Percentiles rank a stretch among this genome's conserved stretches.
These are phyloP conservation scores for Babyrousa celebensis DNA, from an alignment of 2,797 vertebrate genomes.

Conservation along the genomic window DNA sequence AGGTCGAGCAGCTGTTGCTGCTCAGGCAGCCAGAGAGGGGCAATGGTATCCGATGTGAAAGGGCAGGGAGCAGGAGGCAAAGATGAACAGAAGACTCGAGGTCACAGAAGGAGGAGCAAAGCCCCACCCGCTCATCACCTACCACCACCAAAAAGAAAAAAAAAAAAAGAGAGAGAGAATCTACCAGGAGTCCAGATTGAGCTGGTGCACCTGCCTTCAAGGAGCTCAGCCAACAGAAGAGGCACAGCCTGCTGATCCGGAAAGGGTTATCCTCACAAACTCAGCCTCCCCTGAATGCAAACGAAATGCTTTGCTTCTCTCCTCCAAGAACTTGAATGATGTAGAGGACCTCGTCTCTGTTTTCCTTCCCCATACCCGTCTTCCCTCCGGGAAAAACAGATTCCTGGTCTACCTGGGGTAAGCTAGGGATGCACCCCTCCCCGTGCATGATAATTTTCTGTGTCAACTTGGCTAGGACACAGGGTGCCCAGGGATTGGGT, in stretches of 20 bases:
- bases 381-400: not conserved
- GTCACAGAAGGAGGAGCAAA: not conserved
- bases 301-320: not conserved
- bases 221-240: too few species aligned
- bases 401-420: too few species aligned
- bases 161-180: too few species aligned
- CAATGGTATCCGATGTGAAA: not conserved
- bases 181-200: not conserved
- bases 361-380: not conserved
- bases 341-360: not conserved
- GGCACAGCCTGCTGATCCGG: not conserved
- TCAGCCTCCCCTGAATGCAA: not conserved
- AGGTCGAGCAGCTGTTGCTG: not conserved
- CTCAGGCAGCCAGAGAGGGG: not conserved
- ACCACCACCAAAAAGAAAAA: too few species aligned
- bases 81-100: not conserved
- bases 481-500: too few species aligned
- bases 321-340: not conserved
- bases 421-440: not conserved
- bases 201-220: not conserved
- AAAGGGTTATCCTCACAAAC: not conserved
- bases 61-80: not conserved
- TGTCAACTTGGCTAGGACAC: fast-evolving
- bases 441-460: not conserved
- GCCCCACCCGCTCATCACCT: not conserved